phyloP scores from a whole-genome alignment of 2,113 vertebrate species.

The Emydura subglobosa region DNA sequence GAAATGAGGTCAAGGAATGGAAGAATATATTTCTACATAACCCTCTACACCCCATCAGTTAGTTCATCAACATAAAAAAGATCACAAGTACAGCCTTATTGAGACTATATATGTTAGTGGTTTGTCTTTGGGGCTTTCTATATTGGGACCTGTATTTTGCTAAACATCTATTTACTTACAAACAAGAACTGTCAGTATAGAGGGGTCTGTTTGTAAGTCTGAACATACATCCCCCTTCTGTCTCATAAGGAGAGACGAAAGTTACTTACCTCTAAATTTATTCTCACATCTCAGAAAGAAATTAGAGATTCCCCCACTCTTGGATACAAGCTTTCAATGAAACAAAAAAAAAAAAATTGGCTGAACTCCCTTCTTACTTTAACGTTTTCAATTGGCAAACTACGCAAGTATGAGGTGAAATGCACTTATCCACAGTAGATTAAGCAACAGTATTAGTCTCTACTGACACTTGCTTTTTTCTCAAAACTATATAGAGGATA shows the following conservation, averaged over 20 bases:
- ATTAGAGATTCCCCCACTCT: background rate
- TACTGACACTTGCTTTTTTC: background rate
- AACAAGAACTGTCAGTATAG: background rate
- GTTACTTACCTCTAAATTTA: background rate
- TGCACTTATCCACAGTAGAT: background rate
- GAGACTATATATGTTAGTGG: background rate
- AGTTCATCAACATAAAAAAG: background rate
- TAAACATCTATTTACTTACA: background rate
- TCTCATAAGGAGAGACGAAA: background rate
- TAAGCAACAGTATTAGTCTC: background rate
- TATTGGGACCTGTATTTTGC: background rate
- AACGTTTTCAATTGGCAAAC: background rate
- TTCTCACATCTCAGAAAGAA: background rate
- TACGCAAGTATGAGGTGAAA: background rate
- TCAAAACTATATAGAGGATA: background rate
- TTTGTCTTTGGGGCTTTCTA: background rate
- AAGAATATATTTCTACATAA: background rate
- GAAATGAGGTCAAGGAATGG: background rate
- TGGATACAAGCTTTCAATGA: background rate
- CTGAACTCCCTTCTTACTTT: rapidly evolving
- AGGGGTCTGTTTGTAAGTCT: background rate
- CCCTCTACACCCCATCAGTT: background rate
- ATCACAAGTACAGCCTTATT: background rate
- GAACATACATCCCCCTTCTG: background rate
- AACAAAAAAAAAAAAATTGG: background rate